phyloP scores from a whole-genome alignment of 2,113 vertebrate species.

The Oreochromis tanganicae region DNA sequence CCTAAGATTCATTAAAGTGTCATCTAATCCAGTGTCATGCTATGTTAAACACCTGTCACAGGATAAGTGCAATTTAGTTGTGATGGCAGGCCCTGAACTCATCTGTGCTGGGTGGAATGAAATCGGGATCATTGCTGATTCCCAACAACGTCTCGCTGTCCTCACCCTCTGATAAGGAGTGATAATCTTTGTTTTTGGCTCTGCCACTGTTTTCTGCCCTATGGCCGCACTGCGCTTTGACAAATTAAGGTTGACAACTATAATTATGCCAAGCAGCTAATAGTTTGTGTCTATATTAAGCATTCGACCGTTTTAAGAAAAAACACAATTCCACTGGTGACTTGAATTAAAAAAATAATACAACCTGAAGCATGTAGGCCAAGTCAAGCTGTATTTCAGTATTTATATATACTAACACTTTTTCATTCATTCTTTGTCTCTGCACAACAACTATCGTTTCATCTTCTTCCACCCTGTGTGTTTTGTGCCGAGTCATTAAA shows the following conservation, averaged over 20 bases:
- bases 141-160: slow-evolving; percentile 34
- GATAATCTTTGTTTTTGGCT: slow-evolving; percentile 44
- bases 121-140: slow-evolving; percentile 48
- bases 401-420: not conserved
- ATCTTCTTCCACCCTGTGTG: not conserved
- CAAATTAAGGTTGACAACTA: not conserved
- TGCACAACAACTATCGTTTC: not conserved
- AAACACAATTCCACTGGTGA: fast-evolving
- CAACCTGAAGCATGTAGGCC: not conserved
- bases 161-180: slow-evolving; percentile 8
- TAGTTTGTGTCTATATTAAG: not conserved
- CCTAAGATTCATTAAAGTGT: slow-evolving; percentile 12
- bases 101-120: slow-evolving; percentile 38
- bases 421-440: not conserved
- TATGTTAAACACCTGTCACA: slow-evolving; percentile 12
- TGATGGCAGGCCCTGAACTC: not conserved
- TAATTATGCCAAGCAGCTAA: not conserved
- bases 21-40: slow-evolving; percentile 32
- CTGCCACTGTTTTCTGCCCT: not conserved
- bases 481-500: not conserved
- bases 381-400: not conserved
- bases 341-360: not conserved
- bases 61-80: slow-evolving; percentile 19
- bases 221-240: not conserved
- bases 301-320: not conserved